Percentiles rank a stretch among this genome's conserved stretches.
Conservation (phyloP, 1,140 invertebrate species). For the Halesus radiatus region DNA sequence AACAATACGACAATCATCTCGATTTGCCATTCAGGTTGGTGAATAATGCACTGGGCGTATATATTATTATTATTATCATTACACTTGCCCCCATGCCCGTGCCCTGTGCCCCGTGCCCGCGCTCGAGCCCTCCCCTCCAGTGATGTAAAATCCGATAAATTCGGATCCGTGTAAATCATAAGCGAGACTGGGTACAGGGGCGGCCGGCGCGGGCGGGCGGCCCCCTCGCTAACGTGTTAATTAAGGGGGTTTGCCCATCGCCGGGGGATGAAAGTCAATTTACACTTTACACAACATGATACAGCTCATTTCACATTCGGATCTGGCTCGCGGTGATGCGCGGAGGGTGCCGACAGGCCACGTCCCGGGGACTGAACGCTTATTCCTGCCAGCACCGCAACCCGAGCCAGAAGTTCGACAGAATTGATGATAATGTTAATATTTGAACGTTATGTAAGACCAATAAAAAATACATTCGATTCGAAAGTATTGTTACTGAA, state of each 20-base stretch:
- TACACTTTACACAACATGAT: constrained; percentile 70
- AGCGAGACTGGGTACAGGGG: constrained; percentile 43
- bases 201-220: constrained; percentile 38
- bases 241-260: constrained; percentile 67
- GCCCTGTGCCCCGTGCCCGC: too few species aligned
- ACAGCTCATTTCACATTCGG: constrained; percentile 67
- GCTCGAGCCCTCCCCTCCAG: neutral
- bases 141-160: constrained; percentile 35
- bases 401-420: neutral
- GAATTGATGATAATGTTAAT: neutral
- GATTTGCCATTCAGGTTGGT: constrained; percentile 40
- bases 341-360: constrained; percentile 26
- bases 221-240: constrained; percentile 67
- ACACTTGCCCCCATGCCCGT: constrained; percentile 30
- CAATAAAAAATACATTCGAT: constrained; percentile 12
- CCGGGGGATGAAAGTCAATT: constrained; percentile 70
- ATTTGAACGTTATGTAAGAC: neutral
- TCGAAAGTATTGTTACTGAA: neutral
- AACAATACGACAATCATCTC: constrained; percentile 56
- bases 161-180: constrained; percentile 38
- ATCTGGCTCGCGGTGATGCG: constrained; percentile 28
- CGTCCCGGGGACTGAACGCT: neutral
- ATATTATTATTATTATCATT: constrained; percentile 54
- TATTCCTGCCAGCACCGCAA: neutral
- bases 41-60: constrained; percentile 42